Conservation (phyloP, 2,797 vertebrate genomes). For the Aeoliscus strigatus region DNA sequence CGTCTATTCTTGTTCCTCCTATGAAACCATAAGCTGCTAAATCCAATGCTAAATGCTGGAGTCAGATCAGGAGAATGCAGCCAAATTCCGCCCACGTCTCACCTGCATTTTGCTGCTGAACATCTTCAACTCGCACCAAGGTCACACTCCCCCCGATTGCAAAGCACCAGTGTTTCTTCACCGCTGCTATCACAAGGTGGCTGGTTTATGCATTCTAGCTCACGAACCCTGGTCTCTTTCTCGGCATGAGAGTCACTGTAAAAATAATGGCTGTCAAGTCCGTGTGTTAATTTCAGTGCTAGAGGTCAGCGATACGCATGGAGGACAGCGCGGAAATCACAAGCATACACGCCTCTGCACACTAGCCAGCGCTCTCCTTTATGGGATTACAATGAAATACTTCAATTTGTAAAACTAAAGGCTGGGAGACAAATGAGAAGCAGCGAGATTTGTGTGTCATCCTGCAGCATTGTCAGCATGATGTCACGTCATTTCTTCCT, state of each 20-base stretch:
- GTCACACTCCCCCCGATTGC: constrained; percentile 29
- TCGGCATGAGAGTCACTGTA: constrained; percentile 20
- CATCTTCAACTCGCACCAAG: constrained; percentile 27
- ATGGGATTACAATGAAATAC: constrained; percentile 49
- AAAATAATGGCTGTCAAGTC: constrained; percentile 50
- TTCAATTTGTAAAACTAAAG: constrained; percentile 44
- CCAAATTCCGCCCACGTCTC: constrained; percentile 16
- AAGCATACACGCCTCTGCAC: constrained; percentile 41
- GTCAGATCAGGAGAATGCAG: constrained; percentile 18
- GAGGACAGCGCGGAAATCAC: constrained; percentile 59
- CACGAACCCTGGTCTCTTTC: constrained; percentile 16
- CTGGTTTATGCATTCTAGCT: constrained; percentile 50
- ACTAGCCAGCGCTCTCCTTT: constrained; percentile 38
- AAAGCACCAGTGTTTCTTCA: constrained; percentile 35
- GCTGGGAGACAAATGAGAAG: constrained; percentile 37
- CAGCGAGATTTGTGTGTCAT: constrained; percentile 26
- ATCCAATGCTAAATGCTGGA: constrained; percentile 30
- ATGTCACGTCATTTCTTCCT: constrained; percentile 26
- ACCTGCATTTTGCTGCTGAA: constrained; percentile 32
- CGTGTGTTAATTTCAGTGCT: constrained; percentile 51
- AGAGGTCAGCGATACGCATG: constrained; percentile 61
- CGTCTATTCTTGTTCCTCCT: constrained; percentile 2
- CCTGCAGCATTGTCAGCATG: constrained; percentile 28
- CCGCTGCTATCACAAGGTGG: constrained; percentile 56
- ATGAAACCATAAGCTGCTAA: constrained; percentile 21